Base-by-base conservation (phyloP, 2,113 vertebrate species). In the Aptenodytes patagonicus region DNA sequence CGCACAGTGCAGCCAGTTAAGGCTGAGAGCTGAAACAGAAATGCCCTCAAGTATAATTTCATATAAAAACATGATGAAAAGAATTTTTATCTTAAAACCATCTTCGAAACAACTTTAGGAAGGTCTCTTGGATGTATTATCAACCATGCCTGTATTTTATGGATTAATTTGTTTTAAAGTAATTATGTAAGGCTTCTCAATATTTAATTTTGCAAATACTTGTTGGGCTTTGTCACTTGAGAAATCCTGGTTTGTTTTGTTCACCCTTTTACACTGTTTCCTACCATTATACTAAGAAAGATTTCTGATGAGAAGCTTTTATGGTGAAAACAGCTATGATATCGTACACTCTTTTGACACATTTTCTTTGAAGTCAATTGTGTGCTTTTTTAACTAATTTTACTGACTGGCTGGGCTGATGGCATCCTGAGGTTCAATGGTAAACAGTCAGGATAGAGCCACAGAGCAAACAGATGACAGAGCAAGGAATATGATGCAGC, bases 101-200 rank as follows among this genome's bases (percentile, higher is more conserved):
- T 77, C 44, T 73, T 94, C 88, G 76, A 94, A 95, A 78, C 25
- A 68, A 38, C 58, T 91, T 90, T 68, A 81, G 55, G 79, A 94
- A 96, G 47, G 60, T 26, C 7, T 57, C 29, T 83, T 79, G 81
- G 51, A 72, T 90, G 44, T 62, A 38, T 90, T 88, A 83, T 89
- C 46, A 89, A 34, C 49, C 38, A 78, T 76, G 57, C 34, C 32
- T 94, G 25, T 87, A 75, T 82, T 83, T 95, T 87, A 54, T 55
- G 44, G 16, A 81, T 93, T 89, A 0, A 38, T 90, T 88, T 62
- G 13, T 94, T 91, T 95, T 64, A 60, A 95, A 95, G 40, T 76
- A 66, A 90, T 83, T 93, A n/a, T 3, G 14, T 70, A 94, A 91
- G 46, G 1, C 15, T 81, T 69, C 51, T 82, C 38, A 77, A 70